phyloP scores from a whole-genome alignment of 2,797 vertebrate species.

The Xerus rutilus region DNA sequence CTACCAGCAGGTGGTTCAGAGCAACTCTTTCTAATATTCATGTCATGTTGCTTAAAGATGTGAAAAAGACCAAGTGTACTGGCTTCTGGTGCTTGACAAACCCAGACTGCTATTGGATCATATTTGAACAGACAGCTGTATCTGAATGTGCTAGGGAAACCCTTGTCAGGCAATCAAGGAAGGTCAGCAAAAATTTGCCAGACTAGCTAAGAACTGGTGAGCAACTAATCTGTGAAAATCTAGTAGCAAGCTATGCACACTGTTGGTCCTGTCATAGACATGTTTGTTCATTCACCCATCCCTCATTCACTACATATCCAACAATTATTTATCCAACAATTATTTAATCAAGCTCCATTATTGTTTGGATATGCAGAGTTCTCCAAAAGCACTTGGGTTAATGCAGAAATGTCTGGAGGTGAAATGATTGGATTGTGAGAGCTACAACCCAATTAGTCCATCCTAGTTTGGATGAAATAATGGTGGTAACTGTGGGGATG shows the following conservation, averaged over 20 bases:
- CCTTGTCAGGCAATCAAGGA: constrained; percentile 37
- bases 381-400: too few species aligned
- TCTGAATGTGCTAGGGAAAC: constrained; percentile 42
- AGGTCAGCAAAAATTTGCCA: constrained; percentile 56
- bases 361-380: too few species aligned
- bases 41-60: constrained; percentile 62
- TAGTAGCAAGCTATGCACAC: neutral
- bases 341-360: neutral
- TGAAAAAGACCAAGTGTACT: constrained; percentile 46
- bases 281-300: neutral
- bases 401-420: too few species aligned
- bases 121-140: constrained; percentile 72
- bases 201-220: neutral
- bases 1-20: constrained; percentile 58
- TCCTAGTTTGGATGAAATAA: too few species aligned
- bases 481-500: too few species aligned
- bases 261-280: neutral
- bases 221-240: neutral
- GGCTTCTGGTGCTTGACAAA: constrained; percentile 65
- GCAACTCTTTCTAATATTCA: constrained; percentile 57
- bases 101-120: constrained; percentile 43
- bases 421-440: too few species aligned
- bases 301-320: neutral
- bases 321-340: neutral
- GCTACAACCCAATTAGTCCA: too few species aligned